Evolutionary conservation across 2,888 invertebrate species (phyloP).

Genomic region (Gandaritis pyraliata): DNA sequence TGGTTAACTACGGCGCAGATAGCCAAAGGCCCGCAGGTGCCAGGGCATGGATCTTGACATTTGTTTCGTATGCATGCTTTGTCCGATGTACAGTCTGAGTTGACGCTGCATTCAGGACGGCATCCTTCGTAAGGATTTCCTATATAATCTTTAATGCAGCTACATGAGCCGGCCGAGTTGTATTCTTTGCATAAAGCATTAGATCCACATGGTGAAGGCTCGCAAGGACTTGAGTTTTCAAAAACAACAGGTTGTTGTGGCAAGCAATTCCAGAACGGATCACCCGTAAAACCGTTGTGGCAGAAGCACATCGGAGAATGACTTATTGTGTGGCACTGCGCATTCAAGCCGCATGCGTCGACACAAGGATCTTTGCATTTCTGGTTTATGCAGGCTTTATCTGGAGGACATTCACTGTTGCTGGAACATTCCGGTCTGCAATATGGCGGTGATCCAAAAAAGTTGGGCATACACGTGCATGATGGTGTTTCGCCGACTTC

Average conservation of each 20-base stretch:
- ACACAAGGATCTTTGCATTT: conserved; percentile 88
- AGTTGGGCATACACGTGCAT: conserved; percentile 87
- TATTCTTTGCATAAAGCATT: conserved; percentile 86
- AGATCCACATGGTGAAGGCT: conserved; percentile 86
- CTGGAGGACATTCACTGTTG: conserved; percentile 87
- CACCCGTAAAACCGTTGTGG: conserved; percentile 86
- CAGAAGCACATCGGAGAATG: conserved; percentile 91
- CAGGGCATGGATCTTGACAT: conserved; percentile 91
- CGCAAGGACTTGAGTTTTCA: conserved; percentile 82
- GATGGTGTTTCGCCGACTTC: conserved; percentile 84
- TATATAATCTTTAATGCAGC: conserved; percentile 88
- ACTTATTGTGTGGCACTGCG: conserved; percentile 89
- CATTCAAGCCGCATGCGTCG: conserved; percentile 88
- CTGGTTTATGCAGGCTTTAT: conserved; percentile 87
- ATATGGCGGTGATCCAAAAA: conserved; percentile 89
- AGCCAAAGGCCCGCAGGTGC: conserved; percentile 89
- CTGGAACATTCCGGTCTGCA: conserved; percentile 90
- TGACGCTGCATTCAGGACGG: conserved; percentile 89
- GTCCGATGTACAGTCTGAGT: conserved; percentile 88
- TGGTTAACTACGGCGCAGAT: conserved; percentile 89
- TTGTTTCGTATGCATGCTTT: conserved; percentile 89
- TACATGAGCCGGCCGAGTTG: conserved; percentile 86
- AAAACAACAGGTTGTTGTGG: conserved; percentile 66
- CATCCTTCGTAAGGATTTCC: conserved; percentile 93
- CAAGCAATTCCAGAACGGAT: conserved; percentile 87